Evolutionary conservation across 2,113 vertebrate species (phyloP), one percentile per base, ranked within the genome.

Genomic region (Psittacus erithacus): DNA sequence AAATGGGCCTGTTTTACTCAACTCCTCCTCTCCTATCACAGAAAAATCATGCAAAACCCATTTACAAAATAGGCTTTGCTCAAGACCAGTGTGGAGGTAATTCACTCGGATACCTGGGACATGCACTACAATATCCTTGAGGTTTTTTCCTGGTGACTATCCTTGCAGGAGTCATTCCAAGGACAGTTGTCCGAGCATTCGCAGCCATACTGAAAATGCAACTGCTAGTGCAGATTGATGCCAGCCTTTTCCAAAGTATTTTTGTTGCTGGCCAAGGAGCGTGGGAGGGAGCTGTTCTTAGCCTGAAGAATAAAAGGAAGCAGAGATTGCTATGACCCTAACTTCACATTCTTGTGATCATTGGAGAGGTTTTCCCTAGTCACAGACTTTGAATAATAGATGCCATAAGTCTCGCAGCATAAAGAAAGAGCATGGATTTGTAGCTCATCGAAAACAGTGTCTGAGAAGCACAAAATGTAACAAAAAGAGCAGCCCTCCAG

Each of bases 381-480:
- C 50, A 11, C 62, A 91, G 31, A 47, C 77, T 84, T 89, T 82
- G 69, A 96, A 87, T 91, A 95, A 86, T 67, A 85, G 69, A 91
- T 91, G 44, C 62, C 7, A 0, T 59, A 52, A 88, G 71, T 88
- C 82, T 77, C 78, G 44, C 47, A 87, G n/a, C 46, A 44, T 83
- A 88, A 93, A 84, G 50, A 53, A 86, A 83, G 41, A 81, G 38
- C 22, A 25, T 49, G 53, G 41, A 69, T 83, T 82, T 71, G 68
- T 87, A 86, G 50, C 55, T 95, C 50, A 28, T 91, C 52, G 85
- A 88, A 57, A 74, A 6, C 6, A 41, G 16, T 52, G 17, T 47
- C 47, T 68, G 69, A 81, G 62, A 89, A 94, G 84, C 78, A 87
- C 78, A 60, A 88, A 25, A 12, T 28, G 24, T 62, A 33, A 87